Base-by-base conservation (phyloP, 35 echinoderm and acorn worm genomes). In the Lytechinus pictus region DNA sequence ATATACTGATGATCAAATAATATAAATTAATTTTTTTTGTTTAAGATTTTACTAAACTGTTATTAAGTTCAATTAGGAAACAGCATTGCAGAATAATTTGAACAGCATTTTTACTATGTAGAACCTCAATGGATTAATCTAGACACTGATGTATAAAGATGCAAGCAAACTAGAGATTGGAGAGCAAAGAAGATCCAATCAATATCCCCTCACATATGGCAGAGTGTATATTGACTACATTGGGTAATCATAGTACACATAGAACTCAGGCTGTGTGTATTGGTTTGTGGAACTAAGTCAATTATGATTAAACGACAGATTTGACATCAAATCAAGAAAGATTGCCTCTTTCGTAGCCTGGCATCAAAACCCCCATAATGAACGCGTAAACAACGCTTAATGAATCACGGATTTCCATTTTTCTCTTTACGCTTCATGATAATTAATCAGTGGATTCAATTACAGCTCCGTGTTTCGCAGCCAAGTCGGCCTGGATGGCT, bases 301-400 rank as follows among this genome's bases (percentile, higher is more conserved):
- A 79, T 79, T 79, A 79, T 79, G 66, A 79, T 7, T 16, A 24
- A 79, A 24, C 16, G 66, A 79, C 66, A 24, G 66, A 79, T 79
- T 79, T 79, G 66, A 79, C 66, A 79, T 79, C 66, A 79, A 79
- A 79, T 79, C 66, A 79, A 79, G 66, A 79, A 16, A 16, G 66
- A 79, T 79, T 24, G 66, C 66, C 66, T 24, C 66, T 79, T 79
- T 79, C 12, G 66, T 79, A 71, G n/a, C 66, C 66, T 24, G 8
- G 66, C 66, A 79, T 79, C 66, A n/a, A 79, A 16, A n/a, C 19
- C 66, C 33, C n/a, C 66, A 79, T 79, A 79, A 79, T 79, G 66
- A 79, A 79, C 66, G n/a, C 66, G n/a, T 79, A n/a, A 79, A 79
- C 66, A 24, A 7, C 66, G 19, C 19, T 14, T 79, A 79, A 79